These are phyloP conservation scores for Pseudocheirus occidentalis DNA, from an alignment of 2,797 vertebrate species.

Conservation along the genomic window DNA sequence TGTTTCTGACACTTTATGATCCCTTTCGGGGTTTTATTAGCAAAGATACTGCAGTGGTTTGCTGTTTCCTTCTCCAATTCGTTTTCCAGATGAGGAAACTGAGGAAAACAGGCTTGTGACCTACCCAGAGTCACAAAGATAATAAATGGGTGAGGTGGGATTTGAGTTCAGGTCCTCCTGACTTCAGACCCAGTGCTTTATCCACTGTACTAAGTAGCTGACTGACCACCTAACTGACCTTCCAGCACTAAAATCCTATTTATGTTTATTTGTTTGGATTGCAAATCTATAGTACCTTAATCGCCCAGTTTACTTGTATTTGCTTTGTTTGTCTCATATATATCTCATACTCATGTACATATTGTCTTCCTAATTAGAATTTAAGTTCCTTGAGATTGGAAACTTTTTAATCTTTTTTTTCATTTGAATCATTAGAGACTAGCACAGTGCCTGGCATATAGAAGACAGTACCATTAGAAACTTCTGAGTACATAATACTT, in stretches of 20 bases:
- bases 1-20: too few species aligned
- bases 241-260: background rate
- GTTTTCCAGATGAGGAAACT: too few species aligned
- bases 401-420: background rate
- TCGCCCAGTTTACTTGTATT: background rate
- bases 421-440: background rate
- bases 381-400: background rate
- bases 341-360: background rate
- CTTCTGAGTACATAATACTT: constrained; percentile 34
- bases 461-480: background rate
- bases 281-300: background rate
- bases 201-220: too few species aligned
- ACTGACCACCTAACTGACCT: background rate
- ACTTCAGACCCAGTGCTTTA: too few species aligned
- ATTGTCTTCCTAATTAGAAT: background rate
- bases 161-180: too few species aligned
- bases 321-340: background rate
- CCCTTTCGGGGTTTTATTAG: too few species aligned
- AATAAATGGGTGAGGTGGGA: too few species aligned
- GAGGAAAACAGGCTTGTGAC: too few species aligned
- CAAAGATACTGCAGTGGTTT: too few species aligned
- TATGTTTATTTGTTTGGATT: background rate
- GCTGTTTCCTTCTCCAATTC: too few species aligned
- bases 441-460: background rate
- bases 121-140: too few species aligned